Percentiles rank a stretch among this genome's conserved stretches.
phyloP scores from a whole-genome alignment of 64 coral and sea anemone genomes.

The Catalaphyllia jardinei region DNA sequence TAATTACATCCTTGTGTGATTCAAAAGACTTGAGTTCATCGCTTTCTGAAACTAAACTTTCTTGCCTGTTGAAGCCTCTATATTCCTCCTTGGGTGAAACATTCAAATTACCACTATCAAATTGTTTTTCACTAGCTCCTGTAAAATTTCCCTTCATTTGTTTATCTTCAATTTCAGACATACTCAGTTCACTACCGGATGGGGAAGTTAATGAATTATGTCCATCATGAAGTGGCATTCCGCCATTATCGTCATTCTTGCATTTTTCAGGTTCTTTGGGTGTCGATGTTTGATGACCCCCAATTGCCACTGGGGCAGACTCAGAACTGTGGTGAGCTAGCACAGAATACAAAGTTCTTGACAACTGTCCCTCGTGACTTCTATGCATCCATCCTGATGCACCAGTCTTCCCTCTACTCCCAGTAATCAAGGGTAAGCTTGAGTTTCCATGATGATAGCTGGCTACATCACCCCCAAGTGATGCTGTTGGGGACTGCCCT shows the following conservation, averaged over 20 bases:
- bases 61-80: background rate
- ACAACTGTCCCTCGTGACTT: slow-evolving; percentile 2
- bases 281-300: slow-evolving; percentile 20
- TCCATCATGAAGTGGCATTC: background rate
- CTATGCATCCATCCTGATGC: no score
- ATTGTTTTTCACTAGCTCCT: background rate
- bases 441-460: background rate
- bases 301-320: background rate
- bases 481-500: slow-evolving; percentile 85
- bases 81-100: slow-evolving; percentile 18
- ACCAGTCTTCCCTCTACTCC: background rate
- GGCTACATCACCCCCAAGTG: slow-evolving; percentile 61
- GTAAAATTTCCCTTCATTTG: background rate
- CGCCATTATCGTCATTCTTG: background rate
- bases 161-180: background rate
- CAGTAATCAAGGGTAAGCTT: background rate
- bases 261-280: background rate
- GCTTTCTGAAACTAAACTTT: background rate
- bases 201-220: background rate
- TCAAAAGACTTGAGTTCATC: background rate
- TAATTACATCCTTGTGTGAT: background rate
- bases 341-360: background rate
- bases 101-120: slow-evolving; percentile 5
- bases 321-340: slow-evolving; percentile 14
- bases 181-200: background rate